Percentiles rank a stretch among this genome's conserved stretches.
Conservation (phyloP, 2,797 vertebrate species). For the Bryconaethiops microstoma region DNA sequence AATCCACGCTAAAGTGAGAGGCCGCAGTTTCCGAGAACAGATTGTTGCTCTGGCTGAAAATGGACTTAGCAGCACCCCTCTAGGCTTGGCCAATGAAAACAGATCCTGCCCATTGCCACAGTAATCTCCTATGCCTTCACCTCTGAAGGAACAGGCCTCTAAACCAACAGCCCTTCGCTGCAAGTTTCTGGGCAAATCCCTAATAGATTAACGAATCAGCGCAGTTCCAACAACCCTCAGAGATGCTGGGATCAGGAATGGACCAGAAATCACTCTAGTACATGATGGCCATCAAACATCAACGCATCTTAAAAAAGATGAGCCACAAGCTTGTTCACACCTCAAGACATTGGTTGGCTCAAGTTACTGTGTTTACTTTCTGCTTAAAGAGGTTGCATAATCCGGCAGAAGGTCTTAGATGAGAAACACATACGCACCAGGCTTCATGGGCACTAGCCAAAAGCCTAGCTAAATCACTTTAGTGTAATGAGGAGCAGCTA, state of each 20-base stretch:
- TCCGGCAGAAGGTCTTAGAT: slow-evolving; percentile 2
- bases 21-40: slow-evolving; percentile 28
- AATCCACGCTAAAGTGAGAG: not conserved
- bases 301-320: not conserved
- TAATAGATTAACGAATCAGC: slow-evolving; percentile 13
- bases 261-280: not conserved
- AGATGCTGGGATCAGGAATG: not conserved
- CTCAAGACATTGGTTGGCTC: not conserved
- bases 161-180: slow-evolving; percentile 1
- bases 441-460: slow-evolving; percentile 51
- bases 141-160: slow-evolving; percentile 28
- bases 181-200: not conserved
- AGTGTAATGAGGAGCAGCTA: slow-evolving; percentile 53
- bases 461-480: slow-evolving; percentile 64
- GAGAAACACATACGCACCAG: slow-evolving; percentile 40
- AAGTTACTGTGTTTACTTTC: not conserved
- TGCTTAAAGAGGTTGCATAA: not conserved
- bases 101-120: slow-evolving; percentile 30
- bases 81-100: slow-evolving; percentile 52
- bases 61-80: slow-evolving; percentile 29
- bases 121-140: slow-evolving; percentile 31
- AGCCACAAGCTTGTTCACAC: not conserved
- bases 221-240: slow-evolving; percentile 7
- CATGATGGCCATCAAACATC: not conserved
- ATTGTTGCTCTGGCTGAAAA: slow-evolving; percentile 32